Evolutionary conservation across 64 coral and sea anemone genomes (phyloP), one percentile per base, ranked within the genome.

Genomic region (Porites australiensis): DNA sequence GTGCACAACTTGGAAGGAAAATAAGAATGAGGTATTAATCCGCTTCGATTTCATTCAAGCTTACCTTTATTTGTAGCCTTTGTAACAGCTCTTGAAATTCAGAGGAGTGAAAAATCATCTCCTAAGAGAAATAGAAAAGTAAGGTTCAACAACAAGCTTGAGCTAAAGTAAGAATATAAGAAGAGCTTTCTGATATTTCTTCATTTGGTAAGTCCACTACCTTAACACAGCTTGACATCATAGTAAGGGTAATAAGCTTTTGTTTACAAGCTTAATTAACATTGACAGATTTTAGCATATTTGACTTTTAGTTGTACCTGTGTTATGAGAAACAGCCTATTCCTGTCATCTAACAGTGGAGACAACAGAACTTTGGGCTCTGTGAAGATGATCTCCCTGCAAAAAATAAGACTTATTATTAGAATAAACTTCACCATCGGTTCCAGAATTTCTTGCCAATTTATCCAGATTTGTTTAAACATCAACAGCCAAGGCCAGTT

Each of bases 381-480:
- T 78, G 95, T 97, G 54, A 97, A 97, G 13, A 97, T 77, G 12
- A 97, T 44, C 77, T 97, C 95, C 72, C 95, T 97, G 70, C 21
- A 87, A 91, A 9, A 59, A 51, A 13, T 64, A 53, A 86, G 0
- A 47, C 2, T 64, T 0, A 75, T 10, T 70, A 13, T 65, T 10
- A 64, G 43, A 45, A 44, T 15, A 11, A 63, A 16, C 20, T 83
- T 19, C 13, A 60, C 44, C 10, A 18, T 75, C 3, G 52, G 27
- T 37, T 37, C 27, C 27, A 37, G 27, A 37, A 37, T 37, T 37
- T 37, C 0, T 37, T 37, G 27, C 27, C 0, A 37, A 37, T 37
- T 37, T 37, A 37, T 37, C 27, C 27, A 37, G 27, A 37, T 37
- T 37, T 37, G 27, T 37, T 37, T 37, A 37, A 37, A 37, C 27